Conservation (phyloP, 2,113 vertebrate genomes). For the Sceloporus undulatus region DNA sequence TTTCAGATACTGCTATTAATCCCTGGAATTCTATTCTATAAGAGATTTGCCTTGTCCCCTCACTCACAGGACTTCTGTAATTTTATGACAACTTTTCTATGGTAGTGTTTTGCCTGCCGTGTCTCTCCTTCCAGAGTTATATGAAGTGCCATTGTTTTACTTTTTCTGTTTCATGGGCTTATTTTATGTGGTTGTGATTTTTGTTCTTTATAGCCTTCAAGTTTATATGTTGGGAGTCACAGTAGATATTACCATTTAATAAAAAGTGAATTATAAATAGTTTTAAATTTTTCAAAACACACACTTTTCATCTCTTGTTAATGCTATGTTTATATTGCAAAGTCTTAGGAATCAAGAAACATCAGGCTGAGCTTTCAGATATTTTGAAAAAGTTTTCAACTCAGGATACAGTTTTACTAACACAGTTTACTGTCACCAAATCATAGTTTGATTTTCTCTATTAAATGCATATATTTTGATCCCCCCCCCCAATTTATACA, state of each 20-base stretch:
- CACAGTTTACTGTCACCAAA: slow-evolving; percentile 72
- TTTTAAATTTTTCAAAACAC: background rate
- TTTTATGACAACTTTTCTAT: background rate
- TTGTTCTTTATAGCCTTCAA: background rate
- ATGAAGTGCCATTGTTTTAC: background rate
- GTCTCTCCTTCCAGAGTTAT: no score
- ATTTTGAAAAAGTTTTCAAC: slow-evolving; percentile 54
- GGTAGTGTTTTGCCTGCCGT: no score
- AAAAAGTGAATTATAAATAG: background rate
- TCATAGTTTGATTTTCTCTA: slow-evolving; percentile 79
- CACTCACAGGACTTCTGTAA: background rate
- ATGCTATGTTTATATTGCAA: slow-evolving; percentile 35
- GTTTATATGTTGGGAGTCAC: background rate
- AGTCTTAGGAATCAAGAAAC: slow-evolving; percentile 42
- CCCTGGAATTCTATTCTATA: background rate
- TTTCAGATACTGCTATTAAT: background rate
- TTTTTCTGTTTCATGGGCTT: background rate
- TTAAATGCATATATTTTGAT: slow-evolving; percentile 74
- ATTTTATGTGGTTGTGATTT: background rate
- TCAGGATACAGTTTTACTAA: slow-evolving; percentile 55
- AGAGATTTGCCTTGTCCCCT: background rate
- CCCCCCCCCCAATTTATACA: slow-evolving; percentile 63
- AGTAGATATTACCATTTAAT: background rate
- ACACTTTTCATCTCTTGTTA: slow-evolving; percentile 29
- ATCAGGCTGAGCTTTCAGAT: slow-evolving; percentile 42